A percentile compares a stretch with the other conserved stretches of the same genome.
Conservation (phyloP, 2,113 vertebrate species). For the Platysteira castanea region DNA sequence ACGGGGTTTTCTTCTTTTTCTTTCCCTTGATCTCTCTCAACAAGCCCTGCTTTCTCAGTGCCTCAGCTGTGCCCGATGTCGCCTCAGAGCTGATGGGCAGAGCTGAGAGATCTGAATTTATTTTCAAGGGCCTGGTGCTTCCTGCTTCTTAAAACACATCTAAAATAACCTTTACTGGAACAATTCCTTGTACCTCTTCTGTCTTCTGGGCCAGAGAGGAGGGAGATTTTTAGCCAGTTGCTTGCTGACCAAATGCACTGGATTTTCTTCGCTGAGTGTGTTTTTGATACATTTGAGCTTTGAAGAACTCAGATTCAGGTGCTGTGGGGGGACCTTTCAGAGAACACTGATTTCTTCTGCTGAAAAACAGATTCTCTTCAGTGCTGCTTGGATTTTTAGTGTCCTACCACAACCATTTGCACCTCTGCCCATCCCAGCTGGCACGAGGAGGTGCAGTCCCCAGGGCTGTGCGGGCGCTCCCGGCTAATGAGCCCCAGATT, state of each 20-base stretch:
- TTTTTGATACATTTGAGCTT: background rate
- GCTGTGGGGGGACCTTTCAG: background rate
- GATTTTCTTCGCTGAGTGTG: background rate
- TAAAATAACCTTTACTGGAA: background rate
- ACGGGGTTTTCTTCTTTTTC: rapidly evolving
- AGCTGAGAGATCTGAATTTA: background rate
- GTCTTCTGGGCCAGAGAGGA: background rate
- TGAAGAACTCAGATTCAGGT: background rate
- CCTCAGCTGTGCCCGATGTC: background rate
- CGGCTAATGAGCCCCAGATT: background rate
- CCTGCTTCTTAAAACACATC: background rate
- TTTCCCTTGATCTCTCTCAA: background rate
- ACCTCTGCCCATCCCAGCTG: background rate
- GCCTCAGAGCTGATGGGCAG: background rate
- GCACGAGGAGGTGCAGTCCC: background rate
- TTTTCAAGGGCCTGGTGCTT: background rate
- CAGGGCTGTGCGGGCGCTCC: background rate
- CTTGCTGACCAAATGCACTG: background rate
- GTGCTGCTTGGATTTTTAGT: background rate
- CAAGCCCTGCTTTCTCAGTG: background rate
- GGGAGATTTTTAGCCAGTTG: background rate
- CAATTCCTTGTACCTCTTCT: background rate
- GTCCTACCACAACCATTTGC: background rate
- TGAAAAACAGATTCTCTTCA: background rate
- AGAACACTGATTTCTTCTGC: background rate